Evolutionary conservation across 1,140 invertebrate genomes (phyloP).

Genomic region (Cotesia typhae): DNA sequence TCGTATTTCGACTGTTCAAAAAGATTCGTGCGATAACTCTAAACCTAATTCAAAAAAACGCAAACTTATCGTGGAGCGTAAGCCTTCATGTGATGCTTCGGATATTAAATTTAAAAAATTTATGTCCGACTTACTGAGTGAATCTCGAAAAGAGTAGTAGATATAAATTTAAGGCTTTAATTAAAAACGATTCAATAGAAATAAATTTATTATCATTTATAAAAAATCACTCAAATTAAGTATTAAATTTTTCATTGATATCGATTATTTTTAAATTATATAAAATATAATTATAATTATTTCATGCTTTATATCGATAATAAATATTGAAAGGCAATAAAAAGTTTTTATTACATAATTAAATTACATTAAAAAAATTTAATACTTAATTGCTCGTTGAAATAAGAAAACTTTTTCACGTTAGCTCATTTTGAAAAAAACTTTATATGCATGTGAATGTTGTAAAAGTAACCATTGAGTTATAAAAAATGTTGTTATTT

Average conservation of each 20-base stretch:
- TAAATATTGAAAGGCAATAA: too few relatives aligned
- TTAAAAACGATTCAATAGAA: constrained; percentile 32
- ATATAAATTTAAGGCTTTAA: background rate
- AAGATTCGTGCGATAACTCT: constrained; percentile 53
- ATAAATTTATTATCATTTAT: constrained; percentile 29
- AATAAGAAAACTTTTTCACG: too few relatives aligned
- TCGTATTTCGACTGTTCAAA: constrained; percentile 52
- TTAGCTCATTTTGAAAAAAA: too few relatives aligned
- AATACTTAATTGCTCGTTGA: too few relatives aligned
- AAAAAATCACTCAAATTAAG: too few relatives aligned
- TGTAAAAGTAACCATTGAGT: too few relatives aligned
- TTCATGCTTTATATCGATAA: too few relatives aligned
- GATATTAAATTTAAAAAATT: constrained; percentile 63
- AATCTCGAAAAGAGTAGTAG: constrained; percentile 27
- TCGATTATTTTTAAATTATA: constrained; percentile 5
- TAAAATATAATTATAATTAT: too few relatives aligned
- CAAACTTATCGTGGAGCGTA: constrained; percentile 62
- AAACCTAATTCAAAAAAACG: constrained; percentile 60
- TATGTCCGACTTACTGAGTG: constrained; percentile 53
- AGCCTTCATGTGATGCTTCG: constrained; percentile 54
- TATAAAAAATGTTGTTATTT: background rate
- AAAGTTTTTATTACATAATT: too few relatives aligned
- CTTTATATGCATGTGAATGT: too few relatives aligned
- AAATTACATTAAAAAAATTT: too few relatives aligned
- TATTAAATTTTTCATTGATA: constrained; percentile 17